Evolutionary conservation across 92 coral and sea anemone species (phyloP).

Genomic region (Porites divaricata): DNA sequence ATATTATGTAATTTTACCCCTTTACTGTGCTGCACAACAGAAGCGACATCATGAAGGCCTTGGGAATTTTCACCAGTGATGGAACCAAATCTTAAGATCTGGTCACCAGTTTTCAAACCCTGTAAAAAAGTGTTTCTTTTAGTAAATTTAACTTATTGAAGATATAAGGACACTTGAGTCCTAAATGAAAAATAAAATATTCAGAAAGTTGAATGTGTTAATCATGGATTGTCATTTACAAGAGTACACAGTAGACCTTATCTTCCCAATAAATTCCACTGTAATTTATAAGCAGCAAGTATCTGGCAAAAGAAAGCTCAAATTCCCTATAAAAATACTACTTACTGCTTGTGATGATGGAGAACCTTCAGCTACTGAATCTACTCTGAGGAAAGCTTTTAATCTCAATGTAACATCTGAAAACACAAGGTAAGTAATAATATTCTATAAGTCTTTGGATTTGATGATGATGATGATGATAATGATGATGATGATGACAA

Average conservation of each 20-base stretch:
- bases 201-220: too few species aligned
- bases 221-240: not conserved
- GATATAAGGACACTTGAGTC: too few species aligned
- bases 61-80: conserved; percentile 78
- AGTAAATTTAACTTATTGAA: too few species aligned
- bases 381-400: conserved; percentile 77
- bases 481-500: too few species aligned
- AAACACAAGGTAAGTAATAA: not conserved
- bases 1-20: conserved; percentile 67
- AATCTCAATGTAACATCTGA: conserved; percentile 54
- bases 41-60: conserved; percentile 75
- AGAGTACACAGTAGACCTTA: not conserved
- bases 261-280: not conserved
- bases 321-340: not conserved
- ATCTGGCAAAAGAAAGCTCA: not conserved
- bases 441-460: not conserved
- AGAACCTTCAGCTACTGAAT: conserved; percentile 83
- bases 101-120: conserved; percentile 89
- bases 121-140: conserved; percentile 11
- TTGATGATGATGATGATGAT: too few species aligned
- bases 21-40: conserved; percentile 89
- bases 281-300: too few species aligned
- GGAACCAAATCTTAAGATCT: conserved; percentile 93
- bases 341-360: conserved; percentile 95
- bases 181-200: too few species aligned